phyloP scores from a whole-genome alignment of 2,797 vertebrate species.

The Amblyopsis hoosieri region DNA sequence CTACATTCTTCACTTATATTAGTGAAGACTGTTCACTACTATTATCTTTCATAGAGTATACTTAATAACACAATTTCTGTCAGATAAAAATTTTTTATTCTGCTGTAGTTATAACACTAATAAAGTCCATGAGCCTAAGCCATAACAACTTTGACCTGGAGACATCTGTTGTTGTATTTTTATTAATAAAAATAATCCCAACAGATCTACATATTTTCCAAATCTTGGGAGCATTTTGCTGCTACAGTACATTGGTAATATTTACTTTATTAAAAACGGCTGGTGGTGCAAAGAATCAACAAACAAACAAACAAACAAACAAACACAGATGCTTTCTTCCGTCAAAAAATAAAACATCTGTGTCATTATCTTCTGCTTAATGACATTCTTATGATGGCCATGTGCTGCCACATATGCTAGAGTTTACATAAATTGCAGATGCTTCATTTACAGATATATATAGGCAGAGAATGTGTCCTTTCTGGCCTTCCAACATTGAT shows the following conservation, averaged over 20 bases:
- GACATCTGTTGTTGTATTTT: too few species aligned
- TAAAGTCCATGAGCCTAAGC: too few species aligned
- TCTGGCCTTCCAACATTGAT: conserved; percentile 50
- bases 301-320: conserved; percentile 21
- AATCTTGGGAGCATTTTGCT: background rate
- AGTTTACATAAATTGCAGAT: conserved; percentile 62
- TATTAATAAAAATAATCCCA: background rate
- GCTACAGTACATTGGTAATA: conserved; percentile 1
- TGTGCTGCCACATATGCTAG: conserved; percentile 58
- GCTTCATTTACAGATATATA: conserved; percentile 40
- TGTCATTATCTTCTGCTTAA: conserved; percentile 43
- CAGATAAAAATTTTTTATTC: too few species aligned
- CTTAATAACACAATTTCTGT: too few species aligned
- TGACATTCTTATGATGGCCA: conserved; percentile 40
- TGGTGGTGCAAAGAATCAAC: conserved; percentile 8
- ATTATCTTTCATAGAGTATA: too few species aligned
- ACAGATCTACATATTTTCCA: background rate
- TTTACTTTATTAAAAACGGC: conserved; percentile 21
- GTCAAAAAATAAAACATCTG: conserved; percentile 41
- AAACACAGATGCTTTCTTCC: conserved; percentile 37
- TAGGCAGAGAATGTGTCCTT: conserved; percentile 29
- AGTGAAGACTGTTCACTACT: conserved; percentile 18
- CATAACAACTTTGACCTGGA: too few species aligned
- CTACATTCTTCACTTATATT: conserved; percentile 47
- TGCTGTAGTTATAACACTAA: too few species aligned